Evolutionary conservation across 2,797 vertebrate genomes (phyloP).

Genomic region (Enteromius anoplus): DNA sequence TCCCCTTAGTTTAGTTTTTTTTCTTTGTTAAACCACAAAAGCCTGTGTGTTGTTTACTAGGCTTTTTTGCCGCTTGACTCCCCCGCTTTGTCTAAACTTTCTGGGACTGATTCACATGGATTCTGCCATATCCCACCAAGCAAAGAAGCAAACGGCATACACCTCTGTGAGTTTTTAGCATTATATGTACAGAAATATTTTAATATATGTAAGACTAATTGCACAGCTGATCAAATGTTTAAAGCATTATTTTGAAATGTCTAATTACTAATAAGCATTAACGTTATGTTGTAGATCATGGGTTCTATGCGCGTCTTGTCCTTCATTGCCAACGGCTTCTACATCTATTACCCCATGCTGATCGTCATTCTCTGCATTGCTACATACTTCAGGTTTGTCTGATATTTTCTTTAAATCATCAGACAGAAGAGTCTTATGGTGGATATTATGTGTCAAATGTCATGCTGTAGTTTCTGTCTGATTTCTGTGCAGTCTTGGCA

Average conservation of each 20-base stretch:
- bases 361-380: conserved; percentile 96
- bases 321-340: conserved; percentile 97
- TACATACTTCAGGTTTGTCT: conserved; percentile 93
- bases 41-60: conserved; percentile 67
- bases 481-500: conserved; percentile 84
- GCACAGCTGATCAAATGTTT: background rate
- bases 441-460: background rate
- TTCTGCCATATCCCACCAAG: conserved; percentile 89
- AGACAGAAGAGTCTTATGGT: background rate
- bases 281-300: conserved; percentile 86
- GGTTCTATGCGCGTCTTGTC: conserved; percentile 94
- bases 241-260: background rate
- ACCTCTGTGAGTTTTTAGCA: conserved; percentile 83
- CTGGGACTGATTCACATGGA: conserved; percentile 98
- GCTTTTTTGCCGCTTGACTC: conserved; percentile 96
- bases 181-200: conserved; percentile 1
- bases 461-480: background rate
- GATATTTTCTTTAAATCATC: background rate
- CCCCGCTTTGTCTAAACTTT: conserved; percentile 97
- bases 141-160: conserved; percentile 91
- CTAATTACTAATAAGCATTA: background rate
- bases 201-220: too few species aligned
- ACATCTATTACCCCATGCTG: conserved; percentile 98
- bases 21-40: background rate
- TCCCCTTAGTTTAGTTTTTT: background rate